Evolutionary conservation across 1,140 invertebrate species (phyloP).

Genomic region (Lamellibrachia luymesi): DNA sequence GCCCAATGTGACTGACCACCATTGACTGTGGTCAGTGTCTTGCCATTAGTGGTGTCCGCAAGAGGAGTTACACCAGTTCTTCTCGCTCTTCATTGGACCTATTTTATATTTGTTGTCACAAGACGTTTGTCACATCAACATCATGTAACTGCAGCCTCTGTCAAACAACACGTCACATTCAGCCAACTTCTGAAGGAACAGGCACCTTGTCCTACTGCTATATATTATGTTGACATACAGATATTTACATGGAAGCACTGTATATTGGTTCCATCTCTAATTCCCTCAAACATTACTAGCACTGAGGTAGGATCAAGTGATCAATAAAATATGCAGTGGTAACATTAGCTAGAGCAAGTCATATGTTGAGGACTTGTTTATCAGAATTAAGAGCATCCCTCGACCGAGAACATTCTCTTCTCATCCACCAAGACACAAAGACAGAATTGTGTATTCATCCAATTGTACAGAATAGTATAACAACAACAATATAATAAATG

Average conservation of each 20-base stretch:
- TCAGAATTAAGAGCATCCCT: neutral
- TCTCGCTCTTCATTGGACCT: too few relatives aligned
- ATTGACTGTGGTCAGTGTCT: too few relatives aligned
- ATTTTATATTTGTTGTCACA: too few relatives aligned
- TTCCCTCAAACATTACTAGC: neutral
- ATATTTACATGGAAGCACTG: neutral
- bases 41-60: too few relatives aligned
- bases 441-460: neutral
- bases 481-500: too few relatives aligned
- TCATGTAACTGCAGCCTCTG: too few relatives aligned
- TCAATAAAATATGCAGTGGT: neutral
- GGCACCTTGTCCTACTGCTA: neutral
- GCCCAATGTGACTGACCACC: too few relatives aligned
- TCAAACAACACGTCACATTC: neutral
- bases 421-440: neutral
- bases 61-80: too few relatives aligned
- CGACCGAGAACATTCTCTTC: neutral
- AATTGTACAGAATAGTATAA: neutral
- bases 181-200: neutral
- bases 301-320: too few relatives aligned
- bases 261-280: neutral
- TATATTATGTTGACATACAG: neutral
- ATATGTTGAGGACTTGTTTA: neutral
- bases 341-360: neutral
- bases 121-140: too few relatives aligned